Base-by-base conservation (phyloP, 2,113 vertebrate species). In the Shinisaurus crocodilurus region DNA sequence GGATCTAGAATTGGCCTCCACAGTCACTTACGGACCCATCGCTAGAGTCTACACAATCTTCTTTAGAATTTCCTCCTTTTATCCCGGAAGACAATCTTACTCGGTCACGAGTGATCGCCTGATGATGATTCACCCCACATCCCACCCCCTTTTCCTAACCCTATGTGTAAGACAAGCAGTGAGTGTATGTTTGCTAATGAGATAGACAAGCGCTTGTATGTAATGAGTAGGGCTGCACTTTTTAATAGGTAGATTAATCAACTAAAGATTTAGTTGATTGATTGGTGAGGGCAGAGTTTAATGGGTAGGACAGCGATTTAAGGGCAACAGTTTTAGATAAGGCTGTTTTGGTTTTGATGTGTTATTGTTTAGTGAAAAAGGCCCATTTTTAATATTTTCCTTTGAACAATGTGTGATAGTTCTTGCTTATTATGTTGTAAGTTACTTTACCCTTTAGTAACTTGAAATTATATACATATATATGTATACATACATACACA, bases 161-260 rank as follows among this genome's bases (percentile, higher is more conserved):
- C 16, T 67, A 40, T 27, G 32, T 57, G 20, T 76, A 29, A 84
- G 60, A 29, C 23, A n/a, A 32, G 18, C 20, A 65, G 74, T 29
- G 3, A 63, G 32, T 29, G 34, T 25, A 29, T 29, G 48, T 40
- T 67, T 50, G 79, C 72, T 45, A 23, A 48, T 15, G 1, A 9
- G 65, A 13, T 7, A 48, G 13, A 45, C 32, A 50, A 29, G 43
- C 37, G n/a, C 72, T 69, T 57, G 43, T 70, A 40, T 34, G 10
- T 50, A n/a, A 34, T 57, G 57, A 77, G 70, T 67, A 83, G 34
- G n/a, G 27, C 12, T 82, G 12, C 23, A 34, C 48, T 2, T 10
- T 80, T 6, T 69, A 77, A 79, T 37, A 70, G 45, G n/a, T 79
- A 85, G 45, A 79, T 88, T 72, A 72, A 72, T 82, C 79, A 88